Base-by-base conservation (phyloP, 2,888 invertebrate species). In the Neria commutata region DNA sequence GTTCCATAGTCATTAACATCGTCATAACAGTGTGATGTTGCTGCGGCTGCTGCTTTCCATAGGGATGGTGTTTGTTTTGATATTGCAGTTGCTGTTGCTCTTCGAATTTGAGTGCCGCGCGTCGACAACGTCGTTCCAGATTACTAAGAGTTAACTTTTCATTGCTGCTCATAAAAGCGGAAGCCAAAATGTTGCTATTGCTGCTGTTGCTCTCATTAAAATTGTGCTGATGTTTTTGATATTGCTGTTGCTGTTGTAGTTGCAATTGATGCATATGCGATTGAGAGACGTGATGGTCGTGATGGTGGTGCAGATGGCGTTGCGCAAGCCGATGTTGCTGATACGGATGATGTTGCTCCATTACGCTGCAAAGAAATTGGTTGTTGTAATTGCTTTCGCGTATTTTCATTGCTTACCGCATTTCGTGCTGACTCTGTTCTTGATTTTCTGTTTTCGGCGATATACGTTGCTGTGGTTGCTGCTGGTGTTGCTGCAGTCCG, bases 211-310 rank as follows among this genome's bases (percentile, higher is more conserved):
- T 60, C 56, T 21, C 60, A 51, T 50, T 59, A 56, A 21, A 53
- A 47, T 25, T 62, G 16, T 47, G 46, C 24, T 23, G 26, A 11
- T 50, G 50, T 14, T 17, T 17, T 6, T 23, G 60, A 17, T 61
- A 58, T 14, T 62, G 58, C 37, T 62, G 52, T 51, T 64, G 64
- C n/a, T n/a, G n/a, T n/a, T n/a, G n/a, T n/a, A n/a, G n/a, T n/a
- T n/a, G n/a, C n/a, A n/a, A n/a, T n/a, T n/a, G n/a, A n/a, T n/a
- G n/a, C n/a, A n/a, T n/a, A n/a, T n/a, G n/a, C n/a, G n/a, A n/a
- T n/a, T n/a, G n/a, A n/a, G n/a, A n/a, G n/a, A n/a, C n/a, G n/a
- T 23, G 26, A 11, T 50, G 50, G 6, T 17, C 19, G 5, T 23
- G 60, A 17, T 61, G 60, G 8, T 62, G 58, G 29, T 62, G 52